phyloP scores from a whole-genome alignment of 2,888 invertebrate species.

The Prenolepis imparis region DNA sequence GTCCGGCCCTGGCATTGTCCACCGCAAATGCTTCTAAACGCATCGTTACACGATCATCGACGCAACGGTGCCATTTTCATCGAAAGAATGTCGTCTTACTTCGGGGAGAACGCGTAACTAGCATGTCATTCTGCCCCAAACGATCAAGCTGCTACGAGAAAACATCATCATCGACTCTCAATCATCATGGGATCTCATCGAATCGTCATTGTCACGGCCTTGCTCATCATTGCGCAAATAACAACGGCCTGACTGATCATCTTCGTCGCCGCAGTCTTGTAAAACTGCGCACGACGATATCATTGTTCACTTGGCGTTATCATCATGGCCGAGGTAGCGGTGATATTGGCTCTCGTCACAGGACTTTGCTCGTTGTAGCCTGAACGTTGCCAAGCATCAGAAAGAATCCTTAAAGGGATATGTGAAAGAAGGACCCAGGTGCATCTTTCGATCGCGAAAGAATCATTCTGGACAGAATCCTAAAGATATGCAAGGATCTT shows the following conservation, averaged over 20 bases:
- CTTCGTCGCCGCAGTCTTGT: background rate
- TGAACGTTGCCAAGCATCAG: constrained; percentile 43
- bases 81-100: constrained; percentile 50
- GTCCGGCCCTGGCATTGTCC: constrained; percentile 97
- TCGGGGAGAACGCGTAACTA: constrained; percentile 38
- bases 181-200: constrained; percentile 69
- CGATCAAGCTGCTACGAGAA: constrained; percentile 68
- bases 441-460: constrained; percentile 69
- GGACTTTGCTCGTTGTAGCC: constrained; percentile 59
- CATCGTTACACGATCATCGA: constrained; percentile 38
- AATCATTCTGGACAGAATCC: constrained; percentile 57
- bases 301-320: constrained; percentile 57
- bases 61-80: constrained; percentile 19
- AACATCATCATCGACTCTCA: constrained; percentile 62
- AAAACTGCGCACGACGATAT: constrained; percentile 41
- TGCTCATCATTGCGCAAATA: constrained; percentile 32
- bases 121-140: constrained; percentile 46
- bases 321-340: constrained; percentile 62
- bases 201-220: constrained; percentile 58
- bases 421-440: constrained; percentile 51
- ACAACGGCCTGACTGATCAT: constrained; percentile 53
- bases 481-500: constrained; percentile 9
- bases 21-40: constrained; percentile 97
- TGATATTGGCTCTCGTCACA: constrained; percentile 65
- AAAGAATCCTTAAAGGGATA: constrained; percentile 23